These are phyloP conservation scores for Colaptes auratus DNA, from an alignment of 2,113 vertebrate genomes.

Conservation along the genomic window DNA sequence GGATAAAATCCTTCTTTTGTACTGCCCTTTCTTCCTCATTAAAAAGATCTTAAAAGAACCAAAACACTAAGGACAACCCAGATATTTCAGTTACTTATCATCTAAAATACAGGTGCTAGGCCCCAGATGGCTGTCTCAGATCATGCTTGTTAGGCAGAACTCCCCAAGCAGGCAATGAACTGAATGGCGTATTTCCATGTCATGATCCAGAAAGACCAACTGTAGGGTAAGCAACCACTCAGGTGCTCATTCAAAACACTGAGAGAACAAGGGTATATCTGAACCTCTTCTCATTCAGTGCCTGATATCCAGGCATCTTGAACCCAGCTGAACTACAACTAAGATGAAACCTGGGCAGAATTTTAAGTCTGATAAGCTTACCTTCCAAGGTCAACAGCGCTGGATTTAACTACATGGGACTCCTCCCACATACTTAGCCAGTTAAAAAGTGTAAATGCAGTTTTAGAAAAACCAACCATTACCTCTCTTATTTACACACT, in stretches of 20 bases:
- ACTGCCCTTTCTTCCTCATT: background rate
- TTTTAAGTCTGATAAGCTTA: background rate
- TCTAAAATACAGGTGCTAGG: background rate
- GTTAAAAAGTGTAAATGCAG: background rate
- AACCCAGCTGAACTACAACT: background rate
- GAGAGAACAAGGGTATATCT: background rate
- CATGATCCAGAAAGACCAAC: background rate
- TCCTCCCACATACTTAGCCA: background rate
- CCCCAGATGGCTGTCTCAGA: background rate
- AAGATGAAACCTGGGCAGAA: background rate
- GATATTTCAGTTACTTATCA: background rate
- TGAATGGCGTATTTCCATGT: accelerated
- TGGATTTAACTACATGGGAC: background rate
- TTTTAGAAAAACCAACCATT: background rate
- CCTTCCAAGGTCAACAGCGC: background rate
- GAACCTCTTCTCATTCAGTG: background rate
- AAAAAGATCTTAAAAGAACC: background rate
- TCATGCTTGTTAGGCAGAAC: background rate
- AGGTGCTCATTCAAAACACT: background rate
- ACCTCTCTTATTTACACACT: background rate
- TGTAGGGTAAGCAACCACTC: background rate
- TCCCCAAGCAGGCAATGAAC: background rate
- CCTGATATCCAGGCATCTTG: background rate
- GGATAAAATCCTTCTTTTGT: background rate
- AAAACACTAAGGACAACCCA: background rate